Evolutionary conservation across 2,797 vertebrate species (phyloP).

Genomic region (Pogonophryne albipinna): DNA sequence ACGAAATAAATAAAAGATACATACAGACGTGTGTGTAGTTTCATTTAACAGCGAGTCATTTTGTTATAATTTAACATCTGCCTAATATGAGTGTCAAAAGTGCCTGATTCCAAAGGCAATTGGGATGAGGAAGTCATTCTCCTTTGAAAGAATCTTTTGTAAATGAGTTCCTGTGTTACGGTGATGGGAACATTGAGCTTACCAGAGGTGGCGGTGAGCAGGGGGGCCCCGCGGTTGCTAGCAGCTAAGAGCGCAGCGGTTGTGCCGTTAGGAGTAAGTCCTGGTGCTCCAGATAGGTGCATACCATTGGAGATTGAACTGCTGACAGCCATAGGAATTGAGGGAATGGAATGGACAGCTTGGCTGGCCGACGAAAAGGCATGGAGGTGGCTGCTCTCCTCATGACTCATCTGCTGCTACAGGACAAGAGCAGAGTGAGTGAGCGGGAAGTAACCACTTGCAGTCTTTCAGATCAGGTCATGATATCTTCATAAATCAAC

Average conservation of each 20-base stretch:
- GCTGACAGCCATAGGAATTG: conserved; percentile 57
- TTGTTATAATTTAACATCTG: too few species aligned
- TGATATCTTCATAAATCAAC: neutral
- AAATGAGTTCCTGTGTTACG: neutral
- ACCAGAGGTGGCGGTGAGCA: conserved; percentile 84
- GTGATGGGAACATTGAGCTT: conserved; percentile 10
- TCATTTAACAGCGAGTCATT: too few species aligned
- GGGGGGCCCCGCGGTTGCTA: conserved; percentile 84
- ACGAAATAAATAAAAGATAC: too few species aligned
- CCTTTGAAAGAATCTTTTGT: neutral
- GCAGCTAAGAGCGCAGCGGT: conserved; percentile 74
- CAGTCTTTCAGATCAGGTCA: neutral
- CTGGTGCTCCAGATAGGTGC: conserved; percentile 85
- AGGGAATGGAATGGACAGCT: conserved; percentile 57
- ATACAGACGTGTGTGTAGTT: too few species aligned
- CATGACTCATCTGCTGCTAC: conserved; percentile 82
- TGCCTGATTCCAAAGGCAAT: neutral
- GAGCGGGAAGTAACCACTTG: neutral
- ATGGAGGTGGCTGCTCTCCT: conserved; percentile 81
- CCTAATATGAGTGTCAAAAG: neutral
- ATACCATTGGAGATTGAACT: conserved; percentile 79
- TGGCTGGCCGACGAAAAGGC: conserved; percentile 79
- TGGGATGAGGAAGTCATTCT: neutral
- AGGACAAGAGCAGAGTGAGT: conserved; percentile 9
- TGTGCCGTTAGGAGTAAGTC: conserved; percentile 85